Conservation (phyloP, 2,888 invertebrate genomes). For the Criorhina ranunculi region DNA sequence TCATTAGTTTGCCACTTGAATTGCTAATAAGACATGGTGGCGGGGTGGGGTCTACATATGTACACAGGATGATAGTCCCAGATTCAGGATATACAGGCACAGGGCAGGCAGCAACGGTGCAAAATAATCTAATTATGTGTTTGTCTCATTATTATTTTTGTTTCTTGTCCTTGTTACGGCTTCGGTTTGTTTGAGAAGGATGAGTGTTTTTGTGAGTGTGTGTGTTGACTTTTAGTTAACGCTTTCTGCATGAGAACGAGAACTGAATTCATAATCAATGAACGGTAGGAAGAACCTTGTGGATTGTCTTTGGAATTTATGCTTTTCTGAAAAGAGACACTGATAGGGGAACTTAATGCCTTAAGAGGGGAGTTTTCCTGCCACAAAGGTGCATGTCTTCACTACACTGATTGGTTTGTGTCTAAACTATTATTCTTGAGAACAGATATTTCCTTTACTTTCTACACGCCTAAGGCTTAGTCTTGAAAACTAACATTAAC, state of each 20-base stretch:
- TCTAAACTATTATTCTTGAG: no score
- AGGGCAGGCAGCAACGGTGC: constrained; percentile 17
- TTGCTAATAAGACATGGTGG: constrained; percentile 53
- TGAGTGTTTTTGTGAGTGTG: neutral
- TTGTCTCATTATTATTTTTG: constrained; percentile 68
- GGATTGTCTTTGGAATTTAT: constrained; percentile 1
- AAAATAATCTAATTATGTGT: constrained; percentile 74
- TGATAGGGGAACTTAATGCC: neutral
- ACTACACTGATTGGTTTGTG: no score
- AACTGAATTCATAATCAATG: constrained; percentile 27
- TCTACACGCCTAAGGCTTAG: no score
- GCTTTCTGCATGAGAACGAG: constrained; percentile 10
- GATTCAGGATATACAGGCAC: neutral
- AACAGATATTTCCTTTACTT: no score
- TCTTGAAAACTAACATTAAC: no score
- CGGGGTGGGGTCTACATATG: neutral
- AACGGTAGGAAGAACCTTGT: neutral
- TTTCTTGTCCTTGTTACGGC: constrained; percentile 27
- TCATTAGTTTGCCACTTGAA: constrained; percentile 65
- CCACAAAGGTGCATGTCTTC: no score
- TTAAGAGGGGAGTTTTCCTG: neutral
- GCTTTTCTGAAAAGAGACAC: neutral
- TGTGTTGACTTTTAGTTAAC: constrained; percentile 51
- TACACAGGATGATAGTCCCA: neutral
- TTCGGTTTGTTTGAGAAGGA: constrained; percentile 12